These are phyloP conservation scores for Coregonus suidteri DNA, from an alignment of 2,797 vertebrate genomes.

Conservation along the genomic window DNA sequence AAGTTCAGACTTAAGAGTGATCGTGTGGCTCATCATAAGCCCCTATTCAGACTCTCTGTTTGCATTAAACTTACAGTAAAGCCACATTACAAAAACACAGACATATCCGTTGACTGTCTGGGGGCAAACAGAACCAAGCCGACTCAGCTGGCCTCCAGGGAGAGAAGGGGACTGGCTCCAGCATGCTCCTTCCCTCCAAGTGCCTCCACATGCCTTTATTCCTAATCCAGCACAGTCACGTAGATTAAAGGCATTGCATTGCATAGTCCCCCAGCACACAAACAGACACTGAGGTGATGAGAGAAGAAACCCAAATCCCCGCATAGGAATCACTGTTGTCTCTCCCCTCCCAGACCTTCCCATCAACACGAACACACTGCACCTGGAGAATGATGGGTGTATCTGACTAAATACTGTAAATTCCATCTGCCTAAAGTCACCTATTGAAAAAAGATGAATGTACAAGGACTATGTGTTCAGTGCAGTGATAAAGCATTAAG, in stretches of 20 bases:
- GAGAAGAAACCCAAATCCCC: conserved; percentile 61
- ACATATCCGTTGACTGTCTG: conserved; percentile 31
- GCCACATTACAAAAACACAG: conserved; percentile 35
- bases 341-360: conserved; percentile 18
- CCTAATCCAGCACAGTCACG: conserved; percentile 78
- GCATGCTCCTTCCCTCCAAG: conserved; percentile 58
- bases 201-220: conserved; percentile 62
- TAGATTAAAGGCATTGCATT: conserved; percentile 82
- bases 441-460: conserved; percentile 8
- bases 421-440: not conserved
- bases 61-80: conserved; percentile 36
- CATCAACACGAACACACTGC: not conserved
- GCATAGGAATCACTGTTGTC: too few relatives aligned
- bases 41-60: not conserved
- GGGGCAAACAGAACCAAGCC: not conserved
- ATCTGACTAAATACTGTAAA: conserved; percentile 33
- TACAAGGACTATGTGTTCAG: conserved; percentile 54
- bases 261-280: conserved; percentile 54
- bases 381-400: conserved; percentile 50
- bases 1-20: not conserved
- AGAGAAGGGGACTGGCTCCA: conserved; percentile 61
- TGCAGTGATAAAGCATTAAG: conserved; percentile 36
- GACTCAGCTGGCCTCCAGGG: not conserved
- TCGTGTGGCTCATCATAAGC: not conserved
- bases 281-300: conserved; percentile 66